Conservation (phyloP, 2,888 invertebrate genomes). For the Sinohyriopsis cumingii region DNA sequence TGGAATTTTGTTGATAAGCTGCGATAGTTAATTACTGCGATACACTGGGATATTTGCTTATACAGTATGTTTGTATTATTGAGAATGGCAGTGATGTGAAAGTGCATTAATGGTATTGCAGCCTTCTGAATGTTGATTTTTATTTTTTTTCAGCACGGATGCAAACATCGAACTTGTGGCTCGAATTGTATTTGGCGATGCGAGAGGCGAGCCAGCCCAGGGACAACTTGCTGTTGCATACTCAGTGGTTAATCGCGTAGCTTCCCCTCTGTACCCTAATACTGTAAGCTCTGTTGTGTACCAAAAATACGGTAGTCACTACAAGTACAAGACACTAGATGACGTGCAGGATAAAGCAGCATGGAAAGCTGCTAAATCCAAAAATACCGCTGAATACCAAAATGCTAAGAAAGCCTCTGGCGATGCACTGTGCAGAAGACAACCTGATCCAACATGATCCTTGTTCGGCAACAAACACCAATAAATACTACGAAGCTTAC, state of each 20-base stretch:
- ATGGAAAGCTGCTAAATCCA: slow-evolving; percentile 12
- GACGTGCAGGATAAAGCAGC: slow-evolving; percentile 1
- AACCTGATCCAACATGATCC: slow-evolving; percentile 20
- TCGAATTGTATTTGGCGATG: too few species aligned
- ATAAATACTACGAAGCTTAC: slow-evolving; percentile 1
- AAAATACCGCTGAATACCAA: slow-evolving; percentile 8
- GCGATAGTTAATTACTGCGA: too few species aligned
- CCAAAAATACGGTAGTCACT: slow-evolving; percentile 6
- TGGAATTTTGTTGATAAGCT: too few species aligned
- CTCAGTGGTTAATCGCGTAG: slow-evolving; percentile 16
- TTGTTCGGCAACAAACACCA: slow-evolving; percentile 13
- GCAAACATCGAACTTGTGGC: slow-evolving; percentile 10
- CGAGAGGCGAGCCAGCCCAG: too few species aligned
- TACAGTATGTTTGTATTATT: too few species aligned
- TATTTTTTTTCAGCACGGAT: slow-evolving; percentile 4
- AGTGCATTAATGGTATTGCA: too few species aligned
- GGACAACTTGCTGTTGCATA: too few species aligned
- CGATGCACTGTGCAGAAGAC: slow-evolving; percentile 14
- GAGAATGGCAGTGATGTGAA: too few species aligned
- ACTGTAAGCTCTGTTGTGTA: slow-evolving; percentile 15
- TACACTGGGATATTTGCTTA: too few species aligned
- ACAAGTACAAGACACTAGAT: slow-evolving; percentile 22
- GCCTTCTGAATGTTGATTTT: too few species aligned
- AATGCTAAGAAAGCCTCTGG: slow-evolving; percentile 15
- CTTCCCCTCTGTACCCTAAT: slow-evolving; percentile 12